phyloP scores from a whole-genome alignment of 2,888 invertebrate species.

The Encarsia formosa region DNA sequence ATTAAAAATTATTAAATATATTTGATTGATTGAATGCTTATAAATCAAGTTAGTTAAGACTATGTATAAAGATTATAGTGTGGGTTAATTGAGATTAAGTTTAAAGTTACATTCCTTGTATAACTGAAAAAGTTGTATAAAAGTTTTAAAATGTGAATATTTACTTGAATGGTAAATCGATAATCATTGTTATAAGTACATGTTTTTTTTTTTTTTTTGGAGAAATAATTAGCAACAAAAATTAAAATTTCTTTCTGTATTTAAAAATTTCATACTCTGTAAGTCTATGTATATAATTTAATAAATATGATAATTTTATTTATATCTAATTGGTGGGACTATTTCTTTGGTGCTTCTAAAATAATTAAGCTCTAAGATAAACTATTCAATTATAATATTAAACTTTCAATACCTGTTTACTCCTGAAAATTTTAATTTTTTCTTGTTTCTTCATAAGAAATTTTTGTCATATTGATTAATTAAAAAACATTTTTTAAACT shows the following conservation, averaged over 20 bases:
- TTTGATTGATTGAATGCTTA: background rate
- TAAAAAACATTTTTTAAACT: no score
- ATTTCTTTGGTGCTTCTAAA: no score
- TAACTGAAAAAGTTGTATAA: conserved; percentile 13
- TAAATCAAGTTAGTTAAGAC: background rate
- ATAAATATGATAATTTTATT: no score
- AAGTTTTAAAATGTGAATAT: conserved; percentile 9
- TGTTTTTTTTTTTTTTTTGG: conserved; percentile 17
- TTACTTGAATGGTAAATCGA: conserved; percentile 1
- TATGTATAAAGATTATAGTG: no score
- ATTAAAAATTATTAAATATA: background rate
- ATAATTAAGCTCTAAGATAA: no score
- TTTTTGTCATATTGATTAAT: no score
- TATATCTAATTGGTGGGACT: no score
- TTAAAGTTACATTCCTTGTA: conserved; percentile 19
- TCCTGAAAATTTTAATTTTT: no score
- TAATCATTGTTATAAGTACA: conserved; percentile 12
- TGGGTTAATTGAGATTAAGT: conserved; percentile 2
- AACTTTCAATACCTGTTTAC: no score
- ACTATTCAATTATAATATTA: no score
- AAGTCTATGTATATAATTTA: no score
- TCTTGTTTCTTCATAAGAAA: no score
- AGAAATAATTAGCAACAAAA: conserved; percentile 50
- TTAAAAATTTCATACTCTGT: conserved; percentile 53
- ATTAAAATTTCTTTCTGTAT: conserved; percentile 52